Evolutionary conservation across 1,140 invertebrate genomes (phyloP).

Genomic region (Hypsibius dujardini): DNA sequence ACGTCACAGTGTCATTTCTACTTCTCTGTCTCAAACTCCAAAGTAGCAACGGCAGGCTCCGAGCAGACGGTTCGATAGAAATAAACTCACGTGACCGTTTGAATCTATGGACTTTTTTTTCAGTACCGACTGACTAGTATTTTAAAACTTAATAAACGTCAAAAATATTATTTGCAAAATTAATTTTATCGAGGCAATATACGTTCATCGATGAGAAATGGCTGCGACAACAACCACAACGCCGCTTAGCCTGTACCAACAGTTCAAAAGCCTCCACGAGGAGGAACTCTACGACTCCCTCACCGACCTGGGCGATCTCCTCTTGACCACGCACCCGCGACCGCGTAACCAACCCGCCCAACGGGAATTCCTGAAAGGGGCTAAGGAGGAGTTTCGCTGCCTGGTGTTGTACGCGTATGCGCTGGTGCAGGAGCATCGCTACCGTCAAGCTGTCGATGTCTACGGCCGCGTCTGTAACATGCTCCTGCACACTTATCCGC

Average conservation of each 20-base stretch:
- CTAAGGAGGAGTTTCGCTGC: conserved; percentile 3
- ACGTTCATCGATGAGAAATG: too few relatives aligned
- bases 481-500: not conserved
- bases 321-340: not conserved
- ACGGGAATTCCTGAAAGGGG: not conserved
- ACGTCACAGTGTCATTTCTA: too few relatives aligned
- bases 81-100: too few relatives aligned
- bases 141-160: too few relatives aligned
- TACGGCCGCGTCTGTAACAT: conserved; percentile 10
- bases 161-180: too few relatives aligned
- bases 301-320: not conserved
- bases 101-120: too few relatives aligned
- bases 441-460: conserved; percentile 12
- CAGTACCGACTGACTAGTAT: too few relatives aligned
- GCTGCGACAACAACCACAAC: too few relatives aligned
- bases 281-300: conserved; percentile 11
- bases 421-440: conserved; percentile 15
- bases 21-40: too few relatives aligned
- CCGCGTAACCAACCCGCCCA: not conserved
- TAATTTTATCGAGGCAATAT: too few relatives aligned
- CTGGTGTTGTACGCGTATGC: conserved; percentile 5
- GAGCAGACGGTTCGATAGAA: too few relatives aligned
- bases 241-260: not conserved
- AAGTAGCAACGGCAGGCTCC: too few relatives aligned
- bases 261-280: conserved; percentile 12